Evolutionary conservation across 2,888 invertebrate species (phyloP).

Genomic region (Troglohyphantes excavatus): DNA sequence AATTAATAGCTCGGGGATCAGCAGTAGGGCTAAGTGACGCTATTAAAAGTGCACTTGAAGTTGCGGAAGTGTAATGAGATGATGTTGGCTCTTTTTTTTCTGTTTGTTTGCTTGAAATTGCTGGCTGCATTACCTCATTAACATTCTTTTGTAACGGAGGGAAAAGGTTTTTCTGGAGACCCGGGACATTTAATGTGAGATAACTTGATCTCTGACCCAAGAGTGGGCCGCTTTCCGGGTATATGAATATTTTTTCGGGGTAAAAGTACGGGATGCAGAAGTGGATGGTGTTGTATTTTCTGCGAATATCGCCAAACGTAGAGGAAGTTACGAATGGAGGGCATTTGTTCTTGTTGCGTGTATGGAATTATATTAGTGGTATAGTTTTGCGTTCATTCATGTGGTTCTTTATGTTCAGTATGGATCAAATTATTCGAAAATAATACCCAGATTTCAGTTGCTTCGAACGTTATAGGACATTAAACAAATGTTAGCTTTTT

Average conservation of each 20-base stretch:
- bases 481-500: no score
- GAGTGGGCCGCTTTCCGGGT: background rate
- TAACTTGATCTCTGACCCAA: constrained; percentile 17
- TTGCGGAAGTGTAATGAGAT: constrained; percentile 16
- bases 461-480: no score
- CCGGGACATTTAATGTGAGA: background rate
- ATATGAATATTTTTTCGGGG: background rate
- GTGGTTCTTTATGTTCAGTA: no score
- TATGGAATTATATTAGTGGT: no score
- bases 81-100: constrained; percentile 4
- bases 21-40: constrained; percentile 35
- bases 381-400: no score
- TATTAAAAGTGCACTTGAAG: constrained; percentile 25
- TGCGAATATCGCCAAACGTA: no score
- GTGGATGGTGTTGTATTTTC: no score
- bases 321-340: no score
- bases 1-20: constrained; percentile 52
- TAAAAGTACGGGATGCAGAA: no score
- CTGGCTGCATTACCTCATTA: constrained; percentile 43
- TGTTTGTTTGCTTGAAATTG: constrained; percentile 21
- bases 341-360: no score
- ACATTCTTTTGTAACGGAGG: constrained; percentile 30
- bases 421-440: no score
- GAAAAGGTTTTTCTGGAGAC: background rate
- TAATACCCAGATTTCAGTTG: no score